Conservation (phyloP, 2,113 vertebrate genomes). For the Zeus faber region DNA sequence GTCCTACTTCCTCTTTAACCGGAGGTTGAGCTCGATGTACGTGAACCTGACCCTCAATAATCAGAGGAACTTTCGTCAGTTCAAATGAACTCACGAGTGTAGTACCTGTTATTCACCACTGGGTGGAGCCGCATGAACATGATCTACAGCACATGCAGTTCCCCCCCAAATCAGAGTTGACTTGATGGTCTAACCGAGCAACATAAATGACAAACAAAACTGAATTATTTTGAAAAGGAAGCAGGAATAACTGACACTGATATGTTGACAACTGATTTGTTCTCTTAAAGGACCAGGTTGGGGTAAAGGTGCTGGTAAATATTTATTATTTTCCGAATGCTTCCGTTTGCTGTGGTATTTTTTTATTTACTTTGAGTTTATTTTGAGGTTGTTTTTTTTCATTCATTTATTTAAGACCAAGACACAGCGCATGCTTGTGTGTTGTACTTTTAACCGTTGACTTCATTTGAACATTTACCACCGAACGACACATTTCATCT, state of each 20-base stretch:
- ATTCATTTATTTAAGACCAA: not conserved
- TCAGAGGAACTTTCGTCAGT: not conserved
- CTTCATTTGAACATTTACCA: too few species aligned
- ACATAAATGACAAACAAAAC: not conserved
- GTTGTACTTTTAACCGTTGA: too few species aligned
- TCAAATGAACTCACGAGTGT: not conserved
- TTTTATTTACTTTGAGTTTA: not conserved
- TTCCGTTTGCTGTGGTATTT: conserved; percentile 21
- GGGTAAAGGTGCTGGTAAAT: conserved; percentile 60
- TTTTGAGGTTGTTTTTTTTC: conserved; percentile 7
- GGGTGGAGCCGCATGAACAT: conserved; percentile 44
- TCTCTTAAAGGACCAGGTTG: conserved; percentile 59
- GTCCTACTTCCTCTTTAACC: too few species aligned
- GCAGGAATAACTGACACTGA: conserved; percentile 12
- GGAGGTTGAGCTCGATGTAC: too few species aligned
- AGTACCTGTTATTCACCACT: conserved; percentile 27
- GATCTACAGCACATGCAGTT: not conserved
- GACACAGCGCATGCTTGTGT: conserved; percentile 36
- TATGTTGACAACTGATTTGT: conserved; percentile 37
- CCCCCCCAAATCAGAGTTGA: not conserved
- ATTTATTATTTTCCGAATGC: conserved; percentile 17
- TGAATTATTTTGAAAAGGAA: not conserved
- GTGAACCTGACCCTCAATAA: too few species aligned
- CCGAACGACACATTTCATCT: too few species aligned
- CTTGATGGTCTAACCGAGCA: not conserved